Evolutionary conservation across 2,113 vertebrate genomes (phyloP).

Genomic region (Redunca redunca): DNA sequence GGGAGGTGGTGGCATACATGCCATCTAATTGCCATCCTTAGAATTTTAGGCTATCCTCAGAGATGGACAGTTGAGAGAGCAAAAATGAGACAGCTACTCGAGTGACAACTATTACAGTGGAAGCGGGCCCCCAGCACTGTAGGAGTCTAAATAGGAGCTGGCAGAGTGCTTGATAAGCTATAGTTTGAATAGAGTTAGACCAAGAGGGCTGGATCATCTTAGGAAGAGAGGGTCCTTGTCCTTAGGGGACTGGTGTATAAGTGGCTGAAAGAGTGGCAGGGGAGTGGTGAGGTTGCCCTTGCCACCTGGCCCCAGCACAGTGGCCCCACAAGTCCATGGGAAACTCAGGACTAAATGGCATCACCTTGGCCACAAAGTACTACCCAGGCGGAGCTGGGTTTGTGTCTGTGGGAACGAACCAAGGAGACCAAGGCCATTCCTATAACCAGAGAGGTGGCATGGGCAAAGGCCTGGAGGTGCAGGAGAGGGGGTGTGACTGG

Average conservation of each 20-base stretch:
- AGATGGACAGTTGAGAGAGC: not conserved
- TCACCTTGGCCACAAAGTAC: not conserved
- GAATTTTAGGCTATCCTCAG: not conserved
- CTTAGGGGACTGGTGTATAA: not conserved
- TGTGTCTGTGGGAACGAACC: not conserved
- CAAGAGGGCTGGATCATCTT: not conserved
- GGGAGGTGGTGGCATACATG: not conserved
- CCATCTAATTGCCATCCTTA: not conserved
- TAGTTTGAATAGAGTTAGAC: not conserved
- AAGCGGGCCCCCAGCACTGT: not conserved
- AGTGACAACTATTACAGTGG: accelerated
- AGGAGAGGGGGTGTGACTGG: not conserved
- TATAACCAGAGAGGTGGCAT: accelerated
- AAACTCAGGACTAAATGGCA: not conserved
- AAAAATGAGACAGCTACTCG: not conserved
- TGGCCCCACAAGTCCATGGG: not conserved
- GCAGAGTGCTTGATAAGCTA: accelerated
- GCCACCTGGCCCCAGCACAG: not conserved
- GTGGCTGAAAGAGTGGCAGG: not conserved
- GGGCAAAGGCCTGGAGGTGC: not conserved
- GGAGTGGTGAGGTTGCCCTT: not conserved
- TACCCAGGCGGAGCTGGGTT: not conserved
- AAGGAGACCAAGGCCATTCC: not conserved
- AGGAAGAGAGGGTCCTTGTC: not conserved
- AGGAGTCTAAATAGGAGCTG: not conserved